Evolutionary conservation across 2,113 vertebrate species (phyloP).

Genomic region (Zeus faber): DNA sequence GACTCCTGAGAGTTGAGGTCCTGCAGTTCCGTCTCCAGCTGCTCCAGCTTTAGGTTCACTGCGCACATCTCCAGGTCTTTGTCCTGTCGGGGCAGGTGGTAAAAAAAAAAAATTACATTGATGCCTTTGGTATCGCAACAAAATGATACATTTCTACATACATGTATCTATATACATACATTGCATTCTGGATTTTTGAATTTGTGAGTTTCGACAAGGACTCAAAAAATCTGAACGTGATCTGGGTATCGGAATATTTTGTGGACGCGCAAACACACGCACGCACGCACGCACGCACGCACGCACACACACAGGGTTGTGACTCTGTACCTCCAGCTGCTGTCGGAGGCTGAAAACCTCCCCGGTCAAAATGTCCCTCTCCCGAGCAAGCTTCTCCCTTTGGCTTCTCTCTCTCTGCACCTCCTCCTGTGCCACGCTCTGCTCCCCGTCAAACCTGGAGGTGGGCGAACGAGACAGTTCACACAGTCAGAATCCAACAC

Average conservation of each 20-base stretch:
- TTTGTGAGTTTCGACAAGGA: too few species aligned
- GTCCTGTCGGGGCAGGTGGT: constrained; percentile 85
- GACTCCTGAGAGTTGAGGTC: constrained; percentile 95
- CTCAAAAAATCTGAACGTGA: too few species aligned
- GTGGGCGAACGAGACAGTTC: background rate
- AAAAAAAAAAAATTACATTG: too few species aligned
- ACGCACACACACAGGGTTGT: constrained; percentile 5
- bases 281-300: constrained; percentile 4
- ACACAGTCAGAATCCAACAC: constrained; percentile 7
- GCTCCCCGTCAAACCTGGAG: constrained; percentile 89
- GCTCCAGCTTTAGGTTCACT: constrained; percentile 84
- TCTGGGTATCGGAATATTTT: too few species aligned
- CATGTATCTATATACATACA: too few species aligned
- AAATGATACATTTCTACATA: too few species aligned
- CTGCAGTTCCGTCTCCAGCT: constrained; percentile 89
- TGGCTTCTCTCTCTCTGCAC: constrained; percentile 85
- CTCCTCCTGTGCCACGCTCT: constrained; percentile 85
- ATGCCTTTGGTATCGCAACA: too few species aligned
- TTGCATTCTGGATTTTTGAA: too few species aligned
- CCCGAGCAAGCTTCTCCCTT: constrained; percentile 86
- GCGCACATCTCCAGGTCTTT: constrained; percentile 86
- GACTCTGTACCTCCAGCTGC: constrained; percentile 83
- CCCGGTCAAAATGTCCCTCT: constrained; percentile 86
- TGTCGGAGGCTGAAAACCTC: constrained; percentile 88
- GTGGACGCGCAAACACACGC: too few species aligned